phyloP scores from a whole-genome alignment of 1,140 invertebrate species.

The Bombus confusus region DNA sequence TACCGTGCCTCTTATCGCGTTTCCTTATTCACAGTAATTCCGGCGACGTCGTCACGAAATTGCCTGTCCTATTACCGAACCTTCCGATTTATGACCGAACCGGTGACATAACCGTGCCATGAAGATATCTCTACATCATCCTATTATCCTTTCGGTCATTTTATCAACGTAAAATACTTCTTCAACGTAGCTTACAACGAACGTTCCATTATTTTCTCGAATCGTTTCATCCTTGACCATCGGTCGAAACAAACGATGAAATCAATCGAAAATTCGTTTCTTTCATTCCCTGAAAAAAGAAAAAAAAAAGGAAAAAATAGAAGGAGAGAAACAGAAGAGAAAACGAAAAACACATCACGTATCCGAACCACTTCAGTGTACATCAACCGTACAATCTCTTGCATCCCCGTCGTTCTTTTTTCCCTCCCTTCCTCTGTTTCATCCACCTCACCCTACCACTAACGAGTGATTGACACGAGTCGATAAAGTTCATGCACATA shows the following conservation, averaged over 20 bases:
- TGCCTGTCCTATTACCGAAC: not conserved
- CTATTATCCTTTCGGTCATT: not conserved
- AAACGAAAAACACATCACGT: slow-evolving; percentile 7
- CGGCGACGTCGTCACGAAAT: slow-evolving; percentile 5
- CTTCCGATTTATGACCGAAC: not conserved
- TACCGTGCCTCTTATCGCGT: slow-evolving; percentile 66
- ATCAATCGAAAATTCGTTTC: slow-evolving; percentile 3
- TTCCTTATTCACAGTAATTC: slow-evolving; percentile 50
- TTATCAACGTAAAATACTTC: not conserved
- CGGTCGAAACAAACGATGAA: not conserved
- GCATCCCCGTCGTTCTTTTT: slow-evolving; percentile 51
- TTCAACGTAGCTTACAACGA: not conserved
- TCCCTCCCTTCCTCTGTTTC: not conserved
- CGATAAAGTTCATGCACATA: slow-evolving; percentile 77
- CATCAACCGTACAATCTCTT: slow-evolving; percentile 54
- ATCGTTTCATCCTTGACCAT: not conserved
- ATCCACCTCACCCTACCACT: slow-evolving; percentile 7
- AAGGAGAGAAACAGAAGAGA: not conserved
- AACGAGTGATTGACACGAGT: slow-evolving; percentile 78
- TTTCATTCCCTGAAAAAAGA: not conserved
- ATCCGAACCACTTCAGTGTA: slow-evolving; percentile 32
- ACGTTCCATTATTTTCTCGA: not conserved
- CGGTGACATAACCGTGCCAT: not conserved
- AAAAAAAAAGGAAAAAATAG: not conserved
- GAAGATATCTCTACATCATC: too few relatives aligned